These are phyloP conservation scores for Drosophila punjabiensis DNA, from an alignment of 1,140 invertebrate species.

Conservation along the genomic window DNA sequence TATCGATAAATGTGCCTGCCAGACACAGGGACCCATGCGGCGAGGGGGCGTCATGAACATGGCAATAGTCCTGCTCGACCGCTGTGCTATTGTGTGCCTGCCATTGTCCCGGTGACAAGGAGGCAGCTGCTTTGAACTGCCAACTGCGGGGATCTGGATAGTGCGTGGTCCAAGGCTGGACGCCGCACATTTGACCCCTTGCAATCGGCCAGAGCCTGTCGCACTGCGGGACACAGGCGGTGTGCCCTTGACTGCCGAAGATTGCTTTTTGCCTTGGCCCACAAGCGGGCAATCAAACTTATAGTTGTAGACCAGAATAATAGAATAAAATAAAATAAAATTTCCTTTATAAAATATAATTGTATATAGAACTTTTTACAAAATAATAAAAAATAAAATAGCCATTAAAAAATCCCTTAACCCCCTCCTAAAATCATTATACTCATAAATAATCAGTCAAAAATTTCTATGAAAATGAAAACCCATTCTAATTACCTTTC, in stretches of 20 bases:
- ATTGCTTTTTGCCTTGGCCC: slow-evolving; percentile 23
- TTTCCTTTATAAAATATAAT: too few species aligned
- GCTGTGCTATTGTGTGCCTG: slow-evolving; percentile 40
- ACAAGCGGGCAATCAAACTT: slow-evolving; percentile 21
- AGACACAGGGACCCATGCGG: slow-evolving; percentile 19
- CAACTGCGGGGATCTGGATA: slow-evolving; percentile 22
- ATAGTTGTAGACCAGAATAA: slow-evolving; percentile 10
- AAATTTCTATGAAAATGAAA: neutral
- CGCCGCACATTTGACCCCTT: slow-evolving; percentile 51
- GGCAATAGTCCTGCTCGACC: slow-evolving; percentile 50
- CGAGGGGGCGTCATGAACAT: slow-evolving; percentile 26
- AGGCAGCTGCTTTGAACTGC: slow-evolving; percentile 45
- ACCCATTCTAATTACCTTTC: too few species aligned
- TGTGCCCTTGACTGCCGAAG: slow-evolving; percentile 30
- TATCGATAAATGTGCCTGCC: slow-evolving; percentile 60
- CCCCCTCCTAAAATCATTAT: neutral
- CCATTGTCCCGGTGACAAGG: slow-evolving; percentile 29
- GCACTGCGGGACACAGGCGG: slow-evolving; percentile 15
- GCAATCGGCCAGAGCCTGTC: slow-evolving; percentile 41
- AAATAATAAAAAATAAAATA: too few species aligned
- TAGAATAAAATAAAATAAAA: too few species aligned
- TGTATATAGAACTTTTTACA: neutral
- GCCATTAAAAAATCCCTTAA: too few species aligned
- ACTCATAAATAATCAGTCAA: neutral
- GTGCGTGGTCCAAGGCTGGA: slow-evolving; percentile 38